Base-by-base conservation (phyloP, 1,140 invertebrate species). In the Ectropis grisescens region DNA sequence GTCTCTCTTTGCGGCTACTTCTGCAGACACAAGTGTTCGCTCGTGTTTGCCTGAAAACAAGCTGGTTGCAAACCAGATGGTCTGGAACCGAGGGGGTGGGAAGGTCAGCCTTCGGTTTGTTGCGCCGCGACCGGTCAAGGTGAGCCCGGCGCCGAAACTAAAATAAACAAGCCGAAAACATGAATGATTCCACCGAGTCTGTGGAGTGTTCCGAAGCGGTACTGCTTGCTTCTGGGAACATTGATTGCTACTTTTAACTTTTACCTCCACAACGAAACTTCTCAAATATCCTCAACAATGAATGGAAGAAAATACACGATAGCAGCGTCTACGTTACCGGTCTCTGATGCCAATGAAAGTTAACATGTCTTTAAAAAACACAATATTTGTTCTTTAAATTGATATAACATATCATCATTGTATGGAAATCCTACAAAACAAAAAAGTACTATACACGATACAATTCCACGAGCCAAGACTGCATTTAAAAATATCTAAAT, bases 51-150 rank as follows among this genome's bases (percentile, higher is more conserved):
- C n/a, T n/a, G n/a, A n/a, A n/a, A n/a, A n/a, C n/a, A n/a, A n/a
- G n/a, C n/a, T n/a, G n/a, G n/a, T n/a, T n/a, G n/a, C n/a, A n/a
- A n/a, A n/a, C n/a, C n/a, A n/a, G n/a, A n/a, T n/a, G n/a, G n/a
- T n/a, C n/a, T n/a, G n/a, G n/a, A n/a, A n/a, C n/a, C n/a, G 12
- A 32, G 39, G 44, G 49, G 46, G 45, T 41, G 36, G 47, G 39
- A 54, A 69, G 67, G 64, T 67, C 67, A 61, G 25, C 38, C 37
- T 62, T 62, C 33, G 45, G 47, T 65, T 53, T 47, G 24, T 57
- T 57, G 41, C 56, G 45, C 54, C 45, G 38, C 49, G 31, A 47
- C 37, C 46, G 65, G 72, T 72, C 72, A 78, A 78, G 69, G 72
- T 66, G 55, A 67, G 34, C 34, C 41, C 37, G 45, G 48, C 54